A percentile compares a stretch with the other conserved stretches of the same genome.
phyloP scores from a whole-genome alignment of 2,797 vertebrate genomes.

The Coranthus polyacanthus region DNA sequence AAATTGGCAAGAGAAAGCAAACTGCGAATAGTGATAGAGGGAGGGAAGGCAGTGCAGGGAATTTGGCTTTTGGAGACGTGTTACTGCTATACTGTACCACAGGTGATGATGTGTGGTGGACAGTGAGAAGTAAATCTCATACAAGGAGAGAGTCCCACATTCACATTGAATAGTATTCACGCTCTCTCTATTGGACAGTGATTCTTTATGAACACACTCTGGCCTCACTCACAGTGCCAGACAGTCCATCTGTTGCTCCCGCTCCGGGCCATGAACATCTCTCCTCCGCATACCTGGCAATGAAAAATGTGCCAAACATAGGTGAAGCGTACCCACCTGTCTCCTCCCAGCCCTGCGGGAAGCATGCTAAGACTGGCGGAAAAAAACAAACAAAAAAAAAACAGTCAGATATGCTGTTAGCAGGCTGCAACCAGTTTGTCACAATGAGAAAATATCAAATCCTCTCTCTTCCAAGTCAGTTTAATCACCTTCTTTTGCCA shows the following conservation, averaged over 20 bases:
- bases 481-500: conserved; percentile 68
- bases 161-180: conserved; percentile 57
- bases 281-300: conserved; percentile 7
- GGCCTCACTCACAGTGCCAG: conserved; percentile 30
- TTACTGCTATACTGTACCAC: neutral
- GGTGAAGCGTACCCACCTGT: conserved; percentile 15
- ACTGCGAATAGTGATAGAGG: conserved; percentile 1
- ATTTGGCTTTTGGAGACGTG: neutral
- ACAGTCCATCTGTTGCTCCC: conserved; percentile 74
- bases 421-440: conserved; percentile 35
- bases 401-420: conserved; percentile 38
- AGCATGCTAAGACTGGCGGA: conserved; percentile 11
- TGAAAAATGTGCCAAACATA: conserved; percentile 38
- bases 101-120: conserved; percentile 24
- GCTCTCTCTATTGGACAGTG: conserved; percentile 59
- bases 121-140: conserved; percentile 17
- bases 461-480: conserved; percentile 43
- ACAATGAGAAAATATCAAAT: conserved; percentile 30
- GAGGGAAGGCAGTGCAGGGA: neutral
- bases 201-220: conserved; percentile 39
- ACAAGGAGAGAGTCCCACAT: conserved; percentile 44
- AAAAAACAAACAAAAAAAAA: too few relatives aligned
- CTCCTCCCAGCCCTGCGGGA: conserved; percentile 12
- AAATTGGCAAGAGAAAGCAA: conserved; percentile 19
- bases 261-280: conserved; percentile 23